Conservation (phyloP, 2,113 vertebrate genomes). For the Vulpes lagopus region DNA sequence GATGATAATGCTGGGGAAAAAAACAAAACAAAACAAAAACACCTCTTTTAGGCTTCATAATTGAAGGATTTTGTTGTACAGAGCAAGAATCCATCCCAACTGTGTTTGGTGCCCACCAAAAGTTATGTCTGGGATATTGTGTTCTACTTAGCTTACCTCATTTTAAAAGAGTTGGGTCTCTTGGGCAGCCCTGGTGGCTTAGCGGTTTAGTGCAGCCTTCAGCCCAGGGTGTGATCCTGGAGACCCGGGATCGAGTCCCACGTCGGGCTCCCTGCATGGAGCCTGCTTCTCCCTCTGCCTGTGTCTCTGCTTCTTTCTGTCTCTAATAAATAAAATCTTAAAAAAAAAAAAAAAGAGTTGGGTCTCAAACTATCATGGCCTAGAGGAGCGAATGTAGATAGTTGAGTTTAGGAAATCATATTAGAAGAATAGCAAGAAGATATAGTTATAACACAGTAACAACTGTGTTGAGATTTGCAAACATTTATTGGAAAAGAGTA, state of each 20-base stretch:
- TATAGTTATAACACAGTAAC: neutral
- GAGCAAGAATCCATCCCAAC: neutral
- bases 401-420: neutral
- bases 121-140: neutral
- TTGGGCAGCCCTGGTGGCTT: too few relatives aligned
- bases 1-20: neutral
- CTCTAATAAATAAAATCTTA: too few relatives aligned
- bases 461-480: neutral
- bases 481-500: neutral
- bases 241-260: too few relatives aligned
- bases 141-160: neutral
- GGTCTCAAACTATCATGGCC: neutral
- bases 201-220: too few relatives aligned
- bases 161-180: neutral
- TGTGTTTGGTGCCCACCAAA: neutral
- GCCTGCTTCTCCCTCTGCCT: too few relatives aligned
- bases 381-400: neutral
- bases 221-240: too few relatives aligned
- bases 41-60: neutral
- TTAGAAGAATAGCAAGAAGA: neutral
- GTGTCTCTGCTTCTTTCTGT: too few relatives aligned
- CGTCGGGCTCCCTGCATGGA: too few relatives aligned
- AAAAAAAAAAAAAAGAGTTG: neutral
- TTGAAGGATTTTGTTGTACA: neutral
- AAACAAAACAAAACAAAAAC: neutral